Conservation (phyloP, 2,113 vertebrate species). For the Bothrops jararaca region DNA sequence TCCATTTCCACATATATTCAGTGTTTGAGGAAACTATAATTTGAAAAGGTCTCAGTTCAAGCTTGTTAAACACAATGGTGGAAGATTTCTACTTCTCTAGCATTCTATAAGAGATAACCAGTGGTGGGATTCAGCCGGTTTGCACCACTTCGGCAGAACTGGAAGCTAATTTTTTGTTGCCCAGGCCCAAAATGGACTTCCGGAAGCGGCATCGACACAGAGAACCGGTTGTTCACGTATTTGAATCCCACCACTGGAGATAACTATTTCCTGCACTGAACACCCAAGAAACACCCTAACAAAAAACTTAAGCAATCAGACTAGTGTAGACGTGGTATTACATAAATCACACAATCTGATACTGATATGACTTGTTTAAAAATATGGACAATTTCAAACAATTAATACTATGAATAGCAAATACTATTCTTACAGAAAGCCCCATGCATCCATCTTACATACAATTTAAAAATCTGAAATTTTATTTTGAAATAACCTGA, state of each 20-base stretch:
- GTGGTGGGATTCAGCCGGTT: no score
- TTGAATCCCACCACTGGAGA: no score
- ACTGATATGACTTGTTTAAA: background rate
- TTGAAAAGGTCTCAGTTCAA: background rate
- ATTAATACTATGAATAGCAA: background rate
- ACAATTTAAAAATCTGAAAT: background rate
- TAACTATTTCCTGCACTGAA: background rate
- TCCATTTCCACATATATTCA: conserved; percentile 3
- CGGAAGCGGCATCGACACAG: no score
- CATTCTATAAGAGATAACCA: background rate
- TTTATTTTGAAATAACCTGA: background rate
- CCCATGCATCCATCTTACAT: background rate
- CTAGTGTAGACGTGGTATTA: background rate
- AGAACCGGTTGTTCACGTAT: no score
- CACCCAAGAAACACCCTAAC: background rate
- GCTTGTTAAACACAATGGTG: background rate
- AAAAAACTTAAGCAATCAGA: background rate
- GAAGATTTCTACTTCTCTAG: background rate
- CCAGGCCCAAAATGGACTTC: no score
- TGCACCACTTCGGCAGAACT: no score
- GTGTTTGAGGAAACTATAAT: background rate
- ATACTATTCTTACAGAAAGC: background rate
- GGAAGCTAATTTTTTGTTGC: no score
- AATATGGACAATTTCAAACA: background rate
- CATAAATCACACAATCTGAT: background rate